A percentile compares a stretch with the other conserved stretches of the same genome.
Evolutionary conservation across 2,888 invertebrate species (phyloP).

Genomic region (Drosophila setosimentum): DNA sequence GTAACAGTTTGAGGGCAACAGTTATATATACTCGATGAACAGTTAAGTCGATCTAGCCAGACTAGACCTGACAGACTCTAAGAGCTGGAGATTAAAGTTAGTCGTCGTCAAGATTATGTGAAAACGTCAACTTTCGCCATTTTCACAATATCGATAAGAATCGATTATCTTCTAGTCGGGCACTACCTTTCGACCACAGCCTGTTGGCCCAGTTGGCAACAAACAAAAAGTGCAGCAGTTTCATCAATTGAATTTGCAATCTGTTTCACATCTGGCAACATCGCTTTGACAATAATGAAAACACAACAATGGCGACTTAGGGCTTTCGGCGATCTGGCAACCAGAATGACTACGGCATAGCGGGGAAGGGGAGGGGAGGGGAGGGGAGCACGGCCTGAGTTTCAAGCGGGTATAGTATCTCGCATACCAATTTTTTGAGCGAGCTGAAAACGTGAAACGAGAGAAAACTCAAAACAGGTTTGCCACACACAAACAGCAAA

Average conservation of each 20-base stretch:
- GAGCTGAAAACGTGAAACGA: slow-evolving; percentile 73
- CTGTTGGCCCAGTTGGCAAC: slow-evolving; percentile 22
- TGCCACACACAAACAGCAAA: slow-evolving; percentile 18
- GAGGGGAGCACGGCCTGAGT: background rate
- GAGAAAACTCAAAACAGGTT: slow-evolving; percentile 77
- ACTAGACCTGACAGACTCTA: background rate
- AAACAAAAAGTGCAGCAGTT: slow-evolving; percentile 55
- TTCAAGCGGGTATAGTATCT: slow-evolving; percentile 42
- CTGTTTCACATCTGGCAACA: slow-evolving; percentile 22
- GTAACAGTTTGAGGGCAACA: background rate
- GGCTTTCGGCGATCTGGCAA: slow-evolving; percentile 48
- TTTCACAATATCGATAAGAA: background rate
- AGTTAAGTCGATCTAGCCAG: background rate
- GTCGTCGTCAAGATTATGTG: background rate
- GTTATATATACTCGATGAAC: background rate
- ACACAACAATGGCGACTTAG: slow-evolving; percentile 54
- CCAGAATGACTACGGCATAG: background rate
- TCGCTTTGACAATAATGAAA: slow-evolving; percentile 42
- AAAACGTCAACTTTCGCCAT: background rate
- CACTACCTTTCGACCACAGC: background rate
- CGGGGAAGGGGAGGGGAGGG: background rate
- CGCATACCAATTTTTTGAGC: slow-evolving; percentile 75
- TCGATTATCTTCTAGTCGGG: background rate
- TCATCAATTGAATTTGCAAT: slow-evolving; percentile 60
- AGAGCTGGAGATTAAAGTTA: background rate